Conservation (phyloP, 2,888 invertebrate species). For the Congeria kusceri region DNA sequence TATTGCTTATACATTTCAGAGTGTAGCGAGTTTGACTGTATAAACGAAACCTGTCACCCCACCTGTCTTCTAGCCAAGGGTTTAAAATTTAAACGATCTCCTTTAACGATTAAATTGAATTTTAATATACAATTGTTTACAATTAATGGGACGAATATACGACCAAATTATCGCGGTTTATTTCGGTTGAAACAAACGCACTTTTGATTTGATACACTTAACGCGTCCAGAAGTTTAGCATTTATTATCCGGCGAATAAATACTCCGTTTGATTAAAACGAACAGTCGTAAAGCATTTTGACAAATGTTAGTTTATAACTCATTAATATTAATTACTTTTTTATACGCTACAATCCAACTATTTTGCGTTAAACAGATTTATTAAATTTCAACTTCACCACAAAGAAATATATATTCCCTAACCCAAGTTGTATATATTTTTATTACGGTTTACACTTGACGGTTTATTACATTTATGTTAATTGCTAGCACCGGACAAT, state of each 20-base stretch:
- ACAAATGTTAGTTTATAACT: slow-evolving; percentile 39
- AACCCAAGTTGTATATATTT: slow-evolving; percentile 45
- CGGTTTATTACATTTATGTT: slow-evolving; percentile 51
- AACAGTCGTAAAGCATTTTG: slow-evolving; percentile 35
- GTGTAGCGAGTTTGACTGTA: no score
- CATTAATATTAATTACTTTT: slow-evolving; percentile 45
- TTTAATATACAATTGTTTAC: slow-evolving; percentile 9
- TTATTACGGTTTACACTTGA: slow-evolving; percentile 44
- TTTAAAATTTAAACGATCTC: no score
- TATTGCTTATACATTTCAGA: no score
- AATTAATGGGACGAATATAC: slow-evolving; percentile 3
- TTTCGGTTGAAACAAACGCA: slow-evolving; percentile 6
- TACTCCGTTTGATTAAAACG: slow-evolving; percentile 8
- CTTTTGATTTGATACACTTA: slow-evolving; percentile 3
- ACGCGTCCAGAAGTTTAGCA: background rate
- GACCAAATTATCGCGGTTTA: slow-evolving; percentile 3
- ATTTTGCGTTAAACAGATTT: slow-evolving; percentile 42
- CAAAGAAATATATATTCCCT: slow-evolving; percentile 50
- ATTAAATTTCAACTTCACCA: slow-evolving; percentile 45
- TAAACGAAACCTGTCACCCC: no score
- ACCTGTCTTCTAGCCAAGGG: no score
- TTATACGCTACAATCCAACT: slow-evolving; percentile 38
- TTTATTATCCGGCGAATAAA: slow-evolving; percentile 4
- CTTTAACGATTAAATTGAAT: no score
- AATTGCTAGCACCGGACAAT: slow-evolving; percentile 40